A percentile compares a stretch with the other conserved stretches of the same genome.
Evolutionary conservation across 1,140 invertebrate genomes (phyloP).

Genomic region (Drosophila tristis): DNA sequence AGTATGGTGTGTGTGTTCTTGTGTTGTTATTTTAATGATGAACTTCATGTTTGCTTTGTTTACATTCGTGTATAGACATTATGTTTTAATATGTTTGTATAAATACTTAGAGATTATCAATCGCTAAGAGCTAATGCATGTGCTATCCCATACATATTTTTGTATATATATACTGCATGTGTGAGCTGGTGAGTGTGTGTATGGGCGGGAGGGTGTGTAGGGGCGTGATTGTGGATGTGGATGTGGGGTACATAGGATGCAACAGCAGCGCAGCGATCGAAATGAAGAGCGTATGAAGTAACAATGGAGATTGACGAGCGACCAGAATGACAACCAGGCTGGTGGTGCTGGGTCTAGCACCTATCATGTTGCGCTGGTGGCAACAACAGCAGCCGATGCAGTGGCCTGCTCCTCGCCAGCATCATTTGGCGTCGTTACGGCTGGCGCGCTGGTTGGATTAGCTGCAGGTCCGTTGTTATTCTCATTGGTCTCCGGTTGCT

Average conservation of each 20-base stretch:
- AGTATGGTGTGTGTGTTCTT: slow-evolving; percentile 32
- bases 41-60: slow-evolving; percentile 35
- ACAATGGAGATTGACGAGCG: slow-evolving; percentile 56
- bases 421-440: slow-evolving; percentile 29
- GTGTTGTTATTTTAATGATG: slow-evolving; percentile 34
- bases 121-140: slow-evolving; percentile 70
- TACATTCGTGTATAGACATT: slow-evolving; percentile 49
- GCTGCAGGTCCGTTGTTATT: slow-evolving; percentile 73
- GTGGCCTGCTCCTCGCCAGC: slow-evolving; percentile 33
- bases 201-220: slow-evolving; percentile 6
- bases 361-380: slow-evolving; percentile 58
- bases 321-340: slow-evolving; percentile 3
- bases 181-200: slow-evolving; percentile 40
- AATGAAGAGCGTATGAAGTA: slow-evolving; percentile 60
- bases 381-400: slow-evolving; percentile 2
- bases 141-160: slow-evolving; percentile 36
- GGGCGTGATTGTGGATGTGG: slow-evolving; percentile 3
- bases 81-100: slow-evolving; percentile 56
- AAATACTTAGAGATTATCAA: slow-evolving; percentile 79
- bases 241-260: slow-evolving; percentile 48
- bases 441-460: slow-evolving; percentile 13
- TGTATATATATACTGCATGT: slow-evolving; percentile 21
- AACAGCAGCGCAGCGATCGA: slow-evolving; percentile 42
- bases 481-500: slow-evolving; percentile 51
- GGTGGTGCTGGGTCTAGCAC: slow-evolving; percentile 14